Evolutionary conservation across 2,888 invertebrate species (phyloP).

Genomic region (Drosophila recens): DNA sequence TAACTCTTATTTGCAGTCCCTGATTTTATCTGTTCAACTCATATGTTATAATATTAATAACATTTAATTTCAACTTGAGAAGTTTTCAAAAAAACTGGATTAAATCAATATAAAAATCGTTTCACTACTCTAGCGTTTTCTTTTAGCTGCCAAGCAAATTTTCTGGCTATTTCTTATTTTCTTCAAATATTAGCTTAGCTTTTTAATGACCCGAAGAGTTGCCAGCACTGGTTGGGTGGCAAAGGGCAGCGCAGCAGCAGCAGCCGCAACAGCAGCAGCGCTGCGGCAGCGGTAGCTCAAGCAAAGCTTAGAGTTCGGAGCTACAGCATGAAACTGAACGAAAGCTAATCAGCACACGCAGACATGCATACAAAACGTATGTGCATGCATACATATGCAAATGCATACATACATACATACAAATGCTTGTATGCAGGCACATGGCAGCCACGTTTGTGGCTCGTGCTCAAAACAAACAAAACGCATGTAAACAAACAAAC

Average conservation of each 20-base stretch:
- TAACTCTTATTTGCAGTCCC: too few species aligned
- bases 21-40: too few species aligned
- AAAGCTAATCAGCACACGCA: constrained; percentile 43
- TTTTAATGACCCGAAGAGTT: too few species aligned
- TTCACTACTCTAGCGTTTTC: too few species aligned
- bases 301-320: constrained; percentile 48
- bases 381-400: background rate
- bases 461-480: constrained; percentile 64
- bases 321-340: constrained; percentile 33
- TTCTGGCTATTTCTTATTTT: too few species aligned
- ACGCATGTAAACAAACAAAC: constrained; percentile 72
- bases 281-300: constrained; percentile 27
- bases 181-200: too few species aligned
- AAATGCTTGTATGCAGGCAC: constrained; percentile 7
- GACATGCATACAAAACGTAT: background rate
- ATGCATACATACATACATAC: background rate
- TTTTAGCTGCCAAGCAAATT: too few species aligned
- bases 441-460: constrained; percentile 49
- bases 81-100: too few species aligned
- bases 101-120: too few species aligned
- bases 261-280: constrained; percentile 2
- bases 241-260: constrained; percentile 25
- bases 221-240: constrained; percentile 26
- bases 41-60: too few species aligned
- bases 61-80: too few species aligned